These are phyloP conservation scores for Pavo muticus DNA, from an alignment of 2,113 vertebrate species.

Conservation along the genomic window DNA sequence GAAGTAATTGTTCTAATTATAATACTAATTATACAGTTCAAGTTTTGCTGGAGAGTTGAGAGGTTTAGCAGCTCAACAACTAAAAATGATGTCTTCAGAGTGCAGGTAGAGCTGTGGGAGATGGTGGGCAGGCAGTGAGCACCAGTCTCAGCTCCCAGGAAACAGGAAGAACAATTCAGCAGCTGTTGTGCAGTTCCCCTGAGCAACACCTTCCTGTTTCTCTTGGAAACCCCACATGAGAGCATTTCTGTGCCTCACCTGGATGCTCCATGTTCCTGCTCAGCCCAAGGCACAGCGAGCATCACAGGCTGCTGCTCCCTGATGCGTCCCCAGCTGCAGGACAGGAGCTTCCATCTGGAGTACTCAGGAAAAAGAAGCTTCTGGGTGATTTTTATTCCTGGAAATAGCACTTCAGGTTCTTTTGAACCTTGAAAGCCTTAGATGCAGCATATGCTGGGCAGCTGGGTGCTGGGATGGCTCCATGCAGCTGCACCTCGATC, in stretches of 20 bases:
- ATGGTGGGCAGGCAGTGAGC: too few species aligned
- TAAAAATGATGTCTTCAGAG: neutral
- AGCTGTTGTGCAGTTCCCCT: neutral
- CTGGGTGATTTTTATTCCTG: neutral
- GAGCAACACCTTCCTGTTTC: neutral
- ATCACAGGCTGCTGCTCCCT: neutral
- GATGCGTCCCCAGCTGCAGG: too few species aligned
- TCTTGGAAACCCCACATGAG: accelerated
- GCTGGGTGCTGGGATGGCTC: neutral
- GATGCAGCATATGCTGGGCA: neutral
- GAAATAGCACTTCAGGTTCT: neutral
- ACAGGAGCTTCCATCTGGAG: neutral
- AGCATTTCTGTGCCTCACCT: neutral
- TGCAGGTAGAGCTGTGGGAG: neutral
- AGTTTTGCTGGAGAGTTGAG: neutral
- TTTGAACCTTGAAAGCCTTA: neutral
- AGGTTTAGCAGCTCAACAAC: neutral
- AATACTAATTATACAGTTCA: neutral
- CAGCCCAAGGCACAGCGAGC: neutral
- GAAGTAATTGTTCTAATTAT: neutral
- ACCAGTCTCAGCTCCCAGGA: neutral
- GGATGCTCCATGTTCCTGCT: neutral
- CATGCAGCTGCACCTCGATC: neutral
- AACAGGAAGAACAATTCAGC: neutral
- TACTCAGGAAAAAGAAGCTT: neutral